phyloP scores from a whole-genome alignment of 2,113 vertebrate species.

The Daubentonia madagascariensis region DNA sequence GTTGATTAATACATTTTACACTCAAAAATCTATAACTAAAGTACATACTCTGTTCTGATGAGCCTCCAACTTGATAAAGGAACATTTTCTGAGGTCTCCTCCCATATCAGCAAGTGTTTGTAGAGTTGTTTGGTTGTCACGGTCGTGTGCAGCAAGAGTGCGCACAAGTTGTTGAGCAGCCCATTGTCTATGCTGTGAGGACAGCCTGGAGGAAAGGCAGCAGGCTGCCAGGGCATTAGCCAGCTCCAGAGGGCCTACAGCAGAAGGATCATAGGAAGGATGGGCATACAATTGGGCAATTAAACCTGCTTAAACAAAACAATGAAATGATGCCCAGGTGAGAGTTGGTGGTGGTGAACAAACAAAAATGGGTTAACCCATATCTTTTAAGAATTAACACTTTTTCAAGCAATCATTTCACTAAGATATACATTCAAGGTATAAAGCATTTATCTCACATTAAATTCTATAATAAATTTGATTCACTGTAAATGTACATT shows the following conservation, averaged over 20 bases:
- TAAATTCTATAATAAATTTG: slow-evolving; percentile 24
- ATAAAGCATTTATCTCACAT: neutral
- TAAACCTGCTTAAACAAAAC: slow-evolving; percentile 93
- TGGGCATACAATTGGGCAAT: slow-evolving; percentile 94
- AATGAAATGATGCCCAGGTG: slow-evolving; percentile 83
- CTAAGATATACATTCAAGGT: neutral
- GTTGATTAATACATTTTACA: neutral
- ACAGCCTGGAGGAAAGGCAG: slow-evolving; percentile 97
- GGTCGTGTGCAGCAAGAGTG: slow-evolving; percentile 96
- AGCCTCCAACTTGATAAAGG: slow-evolving; percentile 95
- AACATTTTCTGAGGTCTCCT: slow-evolving; percentile 95
- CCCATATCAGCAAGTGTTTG: slow-evolving; percentile 97
- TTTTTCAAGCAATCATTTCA: slow-evolving; percentile 56
- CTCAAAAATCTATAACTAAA: too few relatives aligned
- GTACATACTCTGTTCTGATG: slow-evolving; percentile 95
- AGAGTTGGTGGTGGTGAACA: slow-evolving; percentile 78
- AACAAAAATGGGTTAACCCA: slow-evolving; percentile 72
- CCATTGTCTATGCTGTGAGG: slow-evolving; percentile 98
- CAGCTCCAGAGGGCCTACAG: slow-evolving; percentile 98
- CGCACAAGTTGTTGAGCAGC: slow-evolving; percentile 97
- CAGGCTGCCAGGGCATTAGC: slow-evolving; percentile 98
- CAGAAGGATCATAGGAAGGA: slow-evolving; percentile 93
- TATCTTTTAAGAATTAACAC: slow-evolving; percentile 65
- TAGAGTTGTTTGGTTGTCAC: slow-evolving; percentile 93
- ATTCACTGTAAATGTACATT: neutral